Percentiles rank a stretch among this genome's conserved stretches.
These are phyloP conservation scores for Zaprionus lineosus DNA, from an alignment of 2,888 invertebrate species.

Conservation along the genomic window DNA sequence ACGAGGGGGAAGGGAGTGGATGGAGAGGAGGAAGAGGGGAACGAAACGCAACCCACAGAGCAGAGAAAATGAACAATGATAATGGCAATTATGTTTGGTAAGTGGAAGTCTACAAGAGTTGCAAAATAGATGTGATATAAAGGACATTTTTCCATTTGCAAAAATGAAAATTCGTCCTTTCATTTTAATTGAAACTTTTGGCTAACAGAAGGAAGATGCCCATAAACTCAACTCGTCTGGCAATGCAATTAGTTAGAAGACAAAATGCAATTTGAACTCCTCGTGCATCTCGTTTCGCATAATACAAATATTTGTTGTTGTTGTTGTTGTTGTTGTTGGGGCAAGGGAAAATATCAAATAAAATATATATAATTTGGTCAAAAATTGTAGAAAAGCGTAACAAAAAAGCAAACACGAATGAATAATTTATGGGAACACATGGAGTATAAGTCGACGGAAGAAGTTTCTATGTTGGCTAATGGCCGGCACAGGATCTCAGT, in stretches of 20 bases:
- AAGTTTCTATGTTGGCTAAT: slow-evolving; percentile 38
- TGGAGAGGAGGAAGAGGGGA: too few relatives aligned
- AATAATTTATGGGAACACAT: slow-evolving; percentile 63
- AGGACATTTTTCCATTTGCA: too few relatives aligned
- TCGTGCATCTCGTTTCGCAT: slow-evolving; percentile 19
- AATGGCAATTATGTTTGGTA: too few relatives aligned
- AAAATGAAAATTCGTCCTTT: too few relatives aligned
- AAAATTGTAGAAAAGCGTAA: slow-evolving; percentile 16
- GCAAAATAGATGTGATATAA: too few relatives aligned
- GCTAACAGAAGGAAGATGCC: neutral
- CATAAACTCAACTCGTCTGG: slow-evolving; percentile 12
- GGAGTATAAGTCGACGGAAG: slow-evolving; percentile 50
- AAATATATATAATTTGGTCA: slow-evolving; percentile 30
- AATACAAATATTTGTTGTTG: too few relatives aligned
- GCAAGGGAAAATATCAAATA: neutral
- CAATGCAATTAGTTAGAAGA: slow-evolving; percentile 56
- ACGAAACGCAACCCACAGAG: too few relatives aligned
- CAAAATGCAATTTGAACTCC: slow-evolving; percentile 48
- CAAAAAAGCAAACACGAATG: slow-evolving; percentile 58
- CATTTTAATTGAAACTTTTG: slow-evolving; percentile 55
- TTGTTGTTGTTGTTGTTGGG: too few relatives aligned
- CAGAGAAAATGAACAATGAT: too few relatives aligned
- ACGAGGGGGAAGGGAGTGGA: too few relatives aligned
- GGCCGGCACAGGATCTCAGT: slow-evolving; percentile 17
- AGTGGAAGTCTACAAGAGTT: too few relatives aligned